phyloP scores from a whole-genome alignment of 2,113 vertebrate genomes.

The Xenopus borealis region DNA sequence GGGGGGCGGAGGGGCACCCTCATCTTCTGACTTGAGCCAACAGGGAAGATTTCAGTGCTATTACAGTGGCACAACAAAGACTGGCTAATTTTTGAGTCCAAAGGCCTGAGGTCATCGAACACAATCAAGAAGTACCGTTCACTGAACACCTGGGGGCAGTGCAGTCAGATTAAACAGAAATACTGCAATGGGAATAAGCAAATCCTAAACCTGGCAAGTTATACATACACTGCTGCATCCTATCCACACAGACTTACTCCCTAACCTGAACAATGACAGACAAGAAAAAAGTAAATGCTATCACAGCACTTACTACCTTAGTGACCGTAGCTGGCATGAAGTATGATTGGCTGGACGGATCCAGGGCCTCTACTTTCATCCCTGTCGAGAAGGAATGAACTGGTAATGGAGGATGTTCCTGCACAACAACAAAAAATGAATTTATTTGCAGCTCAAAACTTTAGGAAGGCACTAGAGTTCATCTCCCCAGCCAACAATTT shows the following conservation, averaged over 20 bases:
- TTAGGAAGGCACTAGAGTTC: too few species aligned
- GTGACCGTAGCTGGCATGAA: conserved; percentile 88
- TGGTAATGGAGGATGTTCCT: conserved; percentile 82
- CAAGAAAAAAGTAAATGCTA: not conserved
- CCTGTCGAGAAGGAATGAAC: conserved; percentile 83
- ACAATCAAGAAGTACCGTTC: conserved; percentile 85
- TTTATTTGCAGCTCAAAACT: too few species aligned
- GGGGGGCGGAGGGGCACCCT: conserved; percentile 83
- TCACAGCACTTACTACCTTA: conserved; percentile 71
- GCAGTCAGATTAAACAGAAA: not conserved
- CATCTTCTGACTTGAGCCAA: conserved; percentile 91
- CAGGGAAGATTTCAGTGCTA: conserved; percentile 72
- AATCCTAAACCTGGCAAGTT: not conserved
- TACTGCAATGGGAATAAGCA: not conserved
- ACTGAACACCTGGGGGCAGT: conserved; percentile 74
- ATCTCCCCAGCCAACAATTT: too few species aligned
- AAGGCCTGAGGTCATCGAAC: conserved; percentile 81
- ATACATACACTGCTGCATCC: not conserved
- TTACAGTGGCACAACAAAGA: conserved; percentile 64
- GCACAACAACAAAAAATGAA: conserved; percentile 21
- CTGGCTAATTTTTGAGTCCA: conserved; percentile 54
- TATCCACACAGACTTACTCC: not conserved
- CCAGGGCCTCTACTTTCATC: conserved; percentile 94
- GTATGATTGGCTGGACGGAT: conserved; percentile 83
- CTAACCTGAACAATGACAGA: too few species aligned